Evolutionary conservation across 2,797 vertebrate genomes (phyloP).

Genomic region (Pempheris klunzingeri): DNA sequence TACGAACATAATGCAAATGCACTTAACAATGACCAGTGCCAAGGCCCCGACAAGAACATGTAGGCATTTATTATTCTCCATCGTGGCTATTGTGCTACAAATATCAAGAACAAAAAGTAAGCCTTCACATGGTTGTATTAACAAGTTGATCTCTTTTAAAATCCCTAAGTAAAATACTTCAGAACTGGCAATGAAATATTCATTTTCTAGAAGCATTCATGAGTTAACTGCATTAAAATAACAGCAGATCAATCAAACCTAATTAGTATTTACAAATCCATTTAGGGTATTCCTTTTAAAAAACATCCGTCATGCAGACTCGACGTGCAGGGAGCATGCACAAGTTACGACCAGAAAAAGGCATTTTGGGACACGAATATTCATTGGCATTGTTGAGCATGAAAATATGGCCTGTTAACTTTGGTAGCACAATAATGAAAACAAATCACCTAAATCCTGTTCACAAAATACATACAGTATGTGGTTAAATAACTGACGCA

Average conservation of each 20-base stretch:
- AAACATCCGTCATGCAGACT: slow-evolving; percentile 70
- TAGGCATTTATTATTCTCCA: slow-evolving; percentile 44
- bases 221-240: slow-evolving; percentile 33
- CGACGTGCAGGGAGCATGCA: slow-evolving; percentile 70
- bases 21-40: slow-evolving; percentile 28
- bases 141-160: slow-evolving; percentile 21
- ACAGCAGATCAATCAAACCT: slow-evolving; percentile 52
- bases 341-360: slow-evolving; percentile 42
- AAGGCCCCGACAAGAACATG: slow-evolving; percentile 38
- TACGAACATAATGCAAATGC: slow-evolving; percentile 17
- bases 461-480: slow-evolving; percentile 19
- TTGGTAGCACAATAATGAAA: slow-evolving; percentile 59
- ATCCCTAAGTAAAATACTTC: slow-evolving; percentile 30
- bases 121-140: slow-evolving; percentile 13
- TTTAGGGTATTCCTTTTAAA: slow-evolving; percentile 30
- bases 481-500: slow-evolving; percentile 22
- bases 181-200: slow-evolving; percentile 23
- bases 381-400: slow-evolving; percentile 40
- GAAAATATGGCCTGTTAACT: slow-evolving; percentile 44
- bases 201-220: slow-evolving; percentile 26
- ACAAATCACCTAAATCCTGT: slow-evolving; percentile 5
- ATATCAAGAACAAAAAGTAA: slow-evolving; percentile 33
- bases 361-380: slow-evolving; percentile 47
- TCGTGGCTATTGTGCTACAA: slow-evolving; percentile 54
- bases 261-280: slow-evolving; percentile 54